Evolutionary conservation across 1,140 invertebrate species (phyloP).

Genomic region (Bombus consobrinus): DNA sequence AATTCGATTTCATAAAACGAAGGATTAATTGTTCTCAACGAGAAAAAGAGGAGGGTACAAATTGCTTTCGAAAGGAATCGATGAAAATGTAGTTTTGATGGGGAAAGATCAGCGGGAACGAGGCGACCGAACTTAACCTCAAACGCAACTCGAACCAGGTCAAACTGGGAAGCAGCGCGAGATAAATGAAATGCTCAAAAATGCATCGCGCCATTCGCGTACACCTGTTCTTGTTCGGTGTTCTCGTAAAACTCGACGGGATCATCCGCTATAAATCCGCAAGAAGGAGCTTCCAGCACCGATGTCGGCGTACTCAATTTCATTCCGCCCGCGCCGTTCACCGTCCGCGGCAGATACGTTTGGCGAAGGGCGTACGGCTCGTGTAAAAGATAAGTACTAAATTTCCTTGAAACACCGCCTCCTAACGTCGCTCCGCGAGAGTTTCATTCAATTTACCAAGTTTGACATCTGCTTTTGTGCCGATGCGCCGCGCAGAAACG

Average conservation of each 20-base stretch:
- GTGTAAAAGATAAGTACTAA: conserved; percentile 51
- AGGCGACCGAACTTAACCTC: neutral
- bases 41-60: neutral
- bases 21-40: neutral
- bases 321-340: conserved; percentile 34
- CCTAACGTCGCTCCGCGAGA: conserved; percentile 17
- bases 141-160: neutral
- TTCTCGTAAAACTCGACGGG: conserved; percentile 56
- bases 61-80: neutral
- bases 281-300: conserved; percentile 33
- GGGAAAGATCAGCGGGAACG: neutral
- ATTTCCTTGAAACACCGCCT: conserved; percentile 46
- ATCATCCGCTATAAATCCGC: conserved; percentile 58
- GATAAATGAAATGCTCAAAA: conserved; percentile 60
- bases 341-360: conserved; percentile 33
- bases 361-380: conserved; percentile 16
- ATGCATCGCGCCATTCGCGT: conserved; percentile 45
- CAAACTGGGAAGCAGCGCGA: neutral
- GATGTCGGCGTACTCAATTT: conserved; percentile 59
- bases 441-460: conserved; percentile 59
- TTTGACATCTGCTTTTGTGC: conserved; percentile 48
- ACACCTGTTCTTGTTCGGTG: conserved; percentile 37
- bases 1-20: neutral
- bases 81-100: neutral
- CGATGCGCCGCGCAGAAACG: conserved; percentile 44